Evolutionary conservation across 2,797 vertebrate species (phyloP).

Genomic region (Pristis pectinata): DNA sequence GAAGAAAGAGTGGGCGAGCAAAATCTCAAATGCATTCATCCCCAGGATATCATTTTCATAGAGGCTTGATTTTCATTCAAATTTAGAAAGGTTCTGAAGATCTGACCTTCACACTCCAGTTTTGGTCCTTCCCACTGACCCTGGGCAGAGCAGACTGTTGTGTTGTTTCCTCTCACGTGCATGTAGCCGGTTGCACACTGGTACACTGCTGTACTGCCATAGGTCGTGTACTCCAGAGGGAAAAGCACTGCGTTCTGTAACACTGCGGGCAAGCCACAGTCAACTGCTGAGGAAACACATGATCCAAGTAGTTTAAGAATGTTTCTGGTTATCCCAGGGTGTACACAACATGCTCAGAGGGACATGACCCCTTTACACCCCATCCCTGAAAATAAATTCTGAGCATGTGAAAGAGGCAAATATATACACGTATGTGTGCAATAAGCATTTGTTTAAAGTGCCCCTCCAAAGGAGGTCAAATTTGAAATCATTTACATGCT

Average conservation of each 20-base stretch:
- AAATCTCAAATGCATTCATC: not conserved
- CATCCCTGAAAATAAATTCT: too few species aligned
- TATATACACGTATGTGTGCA: too few species aligned
- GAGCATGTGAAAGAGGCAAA: too few species aligned
- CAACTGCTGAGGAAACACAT: not conserved
- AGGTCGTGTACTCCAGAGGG: constrained; percentile 49
- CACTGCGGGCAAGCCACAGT: constrained; percentile 41
- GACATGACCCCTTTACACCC: too few species aligned
- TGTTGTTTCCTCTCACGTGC: constrained; percentile 53
- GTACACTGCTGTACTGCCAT: constrained; percentile 50
- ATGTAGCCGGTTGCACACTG: constrained; percentile 57
- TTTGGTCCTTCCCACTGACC: constrained; percentile 53
- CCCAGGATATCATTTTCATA: not conserved
- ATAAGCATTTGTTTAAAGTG: too few species aligned
- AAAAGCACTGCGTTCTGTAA: constrained; percentile 43
- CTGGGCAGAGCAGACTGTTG: constrained; percentile 54
- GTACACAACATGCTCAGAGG: too few species aligned
- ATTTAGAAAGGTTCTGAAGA: not conserved
- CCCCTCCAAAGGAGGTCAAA: too few species aligned
- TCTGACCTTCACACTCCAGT: constrained; percentile 61
- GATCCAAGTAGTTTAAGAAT: too few species aligned
- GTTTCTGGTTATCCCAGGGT: not conserved
- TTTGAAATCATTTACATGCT: too few species aligned
- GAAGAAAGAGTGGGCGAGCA: not conserved
- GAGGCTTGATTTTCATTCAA: not conserved